A percentile compares a stretch with the other conserved stretches of the same genome.
Evolutionary conservation across 1,140 invertebrate genomes (phyloP).

Genomic region (Lasioglossum albipes): DNA sequence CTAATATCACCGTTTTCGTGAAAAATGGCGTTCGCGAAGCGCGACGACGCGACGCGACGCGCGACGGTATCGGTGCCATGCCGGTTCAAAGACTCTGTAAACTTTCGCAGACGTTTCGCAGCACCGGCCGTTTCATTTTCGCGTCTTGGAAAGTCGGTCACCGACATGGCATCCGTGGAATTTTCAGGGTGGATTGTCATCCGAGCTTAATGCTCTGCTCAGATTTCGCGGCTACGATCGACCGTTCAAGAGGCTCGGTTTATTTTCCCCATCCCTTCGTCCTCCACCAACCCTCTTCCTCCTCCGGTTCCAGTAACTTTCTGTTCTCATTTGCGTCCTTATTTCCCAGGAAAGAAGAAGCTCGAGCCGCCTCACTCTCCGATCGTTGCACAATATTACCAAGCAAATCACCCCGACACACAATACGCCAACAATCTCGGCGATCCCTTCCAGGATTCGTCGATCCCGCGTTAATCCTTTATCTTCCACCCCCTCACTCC

Average conservation of each 20-base stretch:
- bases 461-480: constrained; percentile 23
- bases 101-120: too few relatives aligned
- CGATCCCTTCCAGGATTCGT: constrained; percentile 20
- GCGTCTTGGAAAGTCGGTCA: too few relatives aligned
- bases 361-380: constrained; percentile 4
- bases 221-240: constrained; percentile 7
- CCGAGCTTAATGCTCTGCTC: background rate
- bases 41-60: too few relatives aligned
- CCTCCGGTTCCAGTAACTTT: background rate
- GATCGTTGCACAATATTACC: constrained; percentile 24
- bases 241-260: background rate
- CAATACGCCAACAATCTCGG: background rate
- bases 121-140: too few relatives aligned
- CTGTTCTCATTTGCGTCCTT: constrained; percentile 24
- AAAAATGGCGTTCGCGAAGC: too few relatives aligned
- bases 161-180: too few relatives aligned
- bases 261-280: background rate
- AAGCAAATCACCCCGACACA: background rate
- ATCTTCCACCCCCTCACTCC: background rate
- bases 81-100: too few relatives aligned
- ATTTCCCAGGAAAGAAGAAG: constrained; percentile 27
- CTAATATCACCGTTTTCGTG: too few relatives aligned
- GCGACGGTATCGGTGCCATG: too few relatives aligned
- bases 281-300: too few relatives aligned
- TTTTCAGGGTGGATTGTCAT: too few relatives aligned